Evolutionary conservation across 2,888 invertebrate species (phyloP).

Genomic region (Apamea sordens): DNA sequence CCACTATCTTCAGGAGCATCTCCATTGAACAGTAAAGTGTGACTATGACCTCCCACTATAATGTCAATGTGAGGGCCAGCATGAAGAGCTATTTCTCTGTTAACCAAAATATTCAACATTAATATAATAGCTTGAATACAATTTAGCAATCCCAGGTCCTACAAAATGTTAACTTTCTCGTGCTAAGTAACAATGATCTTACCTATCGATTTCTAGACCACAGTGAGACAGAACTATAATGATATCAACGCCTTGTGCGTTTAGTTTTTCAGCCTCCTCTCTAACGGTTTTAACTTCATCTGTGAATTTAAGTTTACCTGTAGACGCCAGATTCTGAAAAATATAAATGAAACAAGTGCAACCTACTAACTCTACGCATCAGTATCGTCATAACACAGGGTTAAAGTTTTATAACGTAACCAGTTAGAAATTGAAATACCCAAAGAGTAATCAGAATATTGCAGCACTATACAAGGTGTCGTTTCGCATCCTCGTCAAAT

Average conservation of each 20-base stretch:
- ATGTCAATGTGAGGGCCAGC: conserved; percentile 93
- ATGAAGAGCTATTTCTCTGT: conserved; percentile 91
- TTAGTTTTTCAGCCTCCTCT: conserved; percentile 91
- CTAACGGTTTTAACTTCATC: conserved; percentile 92
- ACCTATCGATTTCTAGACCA: conserved; percentile 93
- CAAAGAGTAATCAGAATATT: neutral
- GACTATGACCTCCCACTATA: conserved; percentile 96
- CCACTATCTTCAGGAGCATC: conserved; percentile 88
- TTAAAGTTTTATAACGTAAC: neutral
- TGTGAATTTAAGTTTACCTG: conserved; percentile 92
- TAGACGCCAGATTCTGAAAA: conserved; percentile 91
- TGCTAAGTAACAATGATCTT: neutral
- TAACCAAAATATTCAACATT: conserved; percentile 39
- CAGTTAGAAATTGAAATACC: neutral
- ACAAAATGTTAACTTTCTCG: neutral
- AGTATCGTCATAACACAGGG: accelerated
- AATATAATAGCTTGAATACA: neutral
- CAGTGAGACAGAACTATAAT: conserved; percentile 96
- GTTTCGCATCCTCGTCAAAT: too few species aligned
- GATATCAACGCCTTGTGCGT: conserved; percentile 92
- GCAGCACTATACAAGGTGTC: neutral
- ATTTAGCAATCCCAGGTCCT: neutral
- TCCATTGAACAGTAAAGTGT: conserved; percentile 93
- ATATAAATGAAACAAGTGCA: neutral
- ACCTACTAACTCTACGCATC: neutral